Evolutionary conservation across 2,797 vertebrate species (phyloP), one percentile per base, ranked within the genome.

Genomic region (Podarcis lilfordi): DNA sequence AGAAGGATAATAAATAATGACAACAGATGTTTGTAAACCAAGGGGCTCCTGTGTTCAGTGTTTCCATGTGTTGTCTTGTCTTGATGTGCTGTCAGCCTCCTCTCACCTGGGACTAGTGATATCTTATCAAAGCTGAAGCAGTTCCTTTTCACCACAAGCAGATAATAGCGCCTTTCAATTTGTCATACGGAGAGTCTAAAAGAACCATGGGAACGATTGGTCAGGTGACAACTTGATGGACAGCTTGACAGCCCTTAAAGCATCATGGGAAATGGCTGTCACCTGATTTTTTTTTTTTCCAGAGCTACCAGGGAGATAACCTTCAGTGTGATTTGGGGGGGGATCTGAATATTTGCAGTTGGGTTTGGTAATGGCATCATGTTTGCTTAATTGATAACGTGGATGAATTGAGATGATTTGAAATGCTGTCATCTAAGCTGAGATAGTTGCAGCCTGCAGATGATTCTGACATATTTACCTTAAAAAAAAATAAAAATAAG

Each of bases 91-190:
- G 97, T 98, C 98, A 98, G 97, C 97, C 94, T 96, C 95, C 96
- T 96, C 97, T 99, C 98, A 99, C 98, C 98, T 99, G 99, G 98
- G 98, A 99, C 97, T 96, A 97, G 98, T 98, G 98, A 99, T 99
- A 99, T 98, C 98, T 99, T 99, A 99, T 99, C 99, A 99, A 99
- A 99, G 98, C 98, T 97, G 96, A 97, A 98, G 98, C 98, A 99
- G 99, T 97, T 98, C 97, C 97, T 98, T 97, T 97, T 97, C 97
- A 96, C 96, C 96, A 95, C 94, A 95, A 94, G 94, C 97, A 97
- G 97, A 98, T 98, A 98, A 98, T 98, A 96, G 97, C 94, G 97
- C 97, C 97, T 98, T 98, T 98, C 98, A 98, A 96, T 97, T 97
- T 97, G 97, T 97, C 97, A 97, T 97, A 97, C 93, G 94, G 94